Evolutionary conservation across 2,113 vertebrate species (phyloP).

Genomic region (Sebastes schlegelii): DNA sequence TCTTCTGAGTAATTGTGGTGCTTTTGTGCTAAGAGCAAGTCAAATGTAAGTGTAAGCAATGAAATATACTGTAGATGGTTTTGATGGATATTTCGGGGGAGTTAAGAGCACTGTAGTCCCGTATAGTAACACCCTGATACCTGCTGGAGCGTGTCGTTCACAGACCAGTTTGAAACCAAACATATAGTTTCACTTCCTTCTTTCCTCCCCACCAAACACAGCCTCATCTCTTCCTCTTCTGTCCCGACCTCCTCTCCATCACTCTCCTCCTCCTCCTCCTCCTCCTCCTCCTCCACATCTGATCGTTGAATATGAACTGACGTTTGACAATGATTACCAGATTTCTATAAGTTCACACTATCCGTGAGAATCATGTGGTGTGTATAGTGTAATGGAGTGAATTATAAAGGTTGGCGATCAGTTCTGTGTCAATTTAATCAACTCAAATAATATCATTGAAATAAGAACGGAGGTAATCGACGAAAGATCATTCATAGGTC

Average conservation of each 20-base stretch:
- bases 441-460: slow-evolving; percentile 11
- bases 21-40: background rate
- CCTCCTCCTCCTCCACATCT: slow-evolving; percentile 4
- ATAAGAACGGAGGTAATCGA: background rate
- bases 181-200: background rate
- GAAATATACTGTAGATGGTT: background rate
- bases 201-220: background rate
- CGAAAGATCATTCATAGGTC: background rate
- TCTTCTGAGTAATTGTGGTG: background rate
- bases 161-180: background rate
- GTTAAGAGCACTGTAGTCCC: background rate
- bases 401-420: slow-evolving; percentile 26
- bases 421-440: slow-evolving; percentile 31
- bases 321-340: slow-evolving; percentile 59
- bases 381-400: slow-evolving; percentile 50
- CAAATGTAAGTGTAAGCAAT: background rate
- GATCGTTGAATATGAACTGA: slow-evolving; percentile 57
- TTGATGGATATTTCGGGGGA: background rate
- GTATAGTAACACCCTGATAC: background rate
- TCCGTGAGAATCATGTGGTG: slow-evolving; percentile 47
- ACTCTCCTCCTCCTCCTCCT: slow-evolving; percentile 4
- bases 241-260: slow-evolving; percentile 15
- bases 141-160: background rate
- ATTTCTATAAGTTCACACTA: slow-evolving; percentile 54
- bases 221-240: background rate